Base-by-base conservation (phyloP, 2,888 invertebrate genomes). In the Ligdia adustata region DNA sequence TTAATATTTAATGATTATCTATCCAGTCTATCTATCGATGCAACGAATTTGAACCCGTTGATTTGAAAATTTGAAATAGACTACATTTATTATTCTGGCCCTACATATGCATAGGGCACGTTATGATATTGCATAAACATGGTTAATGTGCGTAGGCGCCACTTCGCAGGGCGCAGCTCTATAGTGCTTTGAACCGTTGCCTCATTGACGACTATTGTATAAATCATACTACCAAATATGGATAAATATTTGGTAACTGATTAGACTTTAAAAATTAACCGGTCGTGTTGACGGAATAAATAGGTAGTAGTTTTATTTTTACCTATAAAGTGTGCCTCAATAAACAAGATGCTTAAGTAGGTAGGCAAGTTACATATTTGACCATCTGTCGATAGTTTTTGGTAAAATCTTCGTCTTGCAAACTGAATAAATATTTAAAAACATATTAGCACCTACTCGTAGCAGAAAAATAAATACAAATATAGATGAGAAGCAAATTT, bases 131-230 rank as follows among this genome's bases (percentile, higher is more conserved):
- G 49, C 61, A 59, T 56, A 62, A 59, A 50, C 54, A 46, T 52
- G 48, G 44, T 18, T 55, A 44, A 48, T 37, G 38, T 48, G 57
- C 62, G 62, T 62, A 56, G 62, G 62, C 59, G 62, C 50, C 52
- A 32, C 37, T 37, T 41, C 26, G n/a, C 28, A 53, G 51, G 54
- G 53, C 55, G 51, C 41, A 45, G 53, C 49, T 37, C 53, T 28
- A 46, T 57, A 48, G 57, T 52, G 55, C 55, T 59, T 38, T 56
- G 59, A 62, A 56, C 59, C 46, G 52, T 62, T 62, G 48, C 59
- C 53, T 43, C 57, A 62, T 27, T 37, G 16, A 37, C 49, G 26
- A 22, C 48, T 48, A 47, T 55, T 53, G 50, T 50, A 44, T 57
- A 52, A 48, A 49, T 53, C 49, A 50, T 52, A 31, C 28, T 27